phyloP scores from a whole-genome alignment of 2,113 vertebrate genomes.

The Archilochus colubris region DNA sequence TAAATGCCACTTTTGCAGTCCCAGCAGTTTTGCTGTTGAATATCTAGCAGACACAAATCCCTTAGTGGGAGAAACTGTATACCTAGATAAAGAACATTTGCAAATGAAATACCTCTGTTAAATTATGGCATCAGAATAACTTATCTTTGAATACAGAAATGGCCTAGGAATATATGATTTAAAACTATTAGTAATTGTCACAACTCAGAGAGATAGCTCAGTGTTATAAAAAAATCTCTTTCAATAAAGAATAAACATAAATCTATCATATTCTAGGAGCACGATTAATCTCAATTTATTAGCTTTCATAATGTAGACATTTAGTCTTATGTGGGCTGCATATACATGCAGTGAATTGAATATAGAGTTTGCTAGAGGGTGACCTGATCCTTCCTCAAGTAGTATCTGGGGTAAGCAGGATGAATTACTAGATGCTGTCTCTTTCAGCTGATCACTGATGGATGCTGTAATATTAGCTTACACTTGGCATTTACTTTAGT shows the following conservation, averaged over 20 bases:
- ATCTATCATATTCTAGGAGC: constrained; percentile 13
- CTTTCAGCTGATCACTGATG: background rate
- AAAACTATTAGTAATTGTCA: constrained; percentile 16
- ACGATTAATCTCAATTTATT: constrained; percentile 29
- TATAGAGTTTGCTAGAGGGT: background rate
- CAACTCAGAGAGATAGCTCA: background rate
- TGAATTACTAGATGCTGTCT: background rate
- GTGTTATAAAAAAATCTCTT: constrained; percentile 1
- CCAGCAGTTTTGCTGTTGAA: constrained; percentile 35
- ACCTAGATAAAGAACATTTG: constrained; percentile 46
- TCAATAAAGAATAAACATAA: constrained; percentile 36
- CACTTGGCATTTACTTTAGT: background rate
- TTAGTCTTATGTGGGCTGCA: background rate
- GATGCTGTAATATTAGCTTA: background rate
- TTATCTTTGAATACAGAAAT: background rate
- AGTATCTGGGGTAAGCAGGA: background rate
- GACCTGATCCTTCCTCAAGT: constrained; percentile 18
- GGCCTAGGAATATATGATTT: background rate
- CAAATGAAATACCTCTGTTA: constrained; percentile 44
- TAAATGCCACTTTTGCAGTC: constrained; percentile 21
- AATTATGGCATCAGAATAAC: constrained; percentile 7
- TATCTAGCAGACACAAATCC: background rate
- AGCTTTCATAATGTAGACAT: background rate
- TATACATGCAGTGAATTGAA: background rate
- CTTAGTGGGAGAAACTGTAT: constrained; percentile 29